Evolutionary conservation across 1,140 invertebrate species (phyloP), one percentile per base, ranked within the genome.

Genomic region (Bombus turneri): DNA sequence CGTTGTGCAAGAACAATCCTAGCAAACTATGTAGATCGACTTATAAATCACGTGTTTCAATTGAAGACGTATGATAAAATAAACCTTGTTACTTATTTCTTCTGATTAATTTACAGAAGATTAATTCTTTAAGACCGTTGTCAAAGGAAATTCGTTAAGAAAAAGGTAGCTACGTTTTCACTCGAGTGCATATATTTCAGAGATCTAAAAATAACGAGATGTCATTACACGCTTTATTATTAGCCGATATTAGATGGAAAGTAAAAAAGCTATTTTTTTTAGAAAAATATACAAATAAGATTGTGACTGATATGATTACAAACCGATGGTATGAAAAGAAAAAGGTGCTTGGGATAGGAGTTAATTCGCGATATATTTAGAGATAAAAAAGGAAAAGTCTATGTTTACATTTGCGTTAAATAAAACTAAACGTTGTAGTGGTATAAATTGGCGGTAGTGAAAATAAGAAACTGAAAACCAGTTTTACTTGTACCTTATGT

Each of bases 391-490:
- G 31, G n/a, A 31, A 34, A 18, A 66, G 2, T 31, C 6, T 31
- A 1, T 66, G 31, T 34, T 66, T 66, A 31, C 13, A 31, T 31
- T 15, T 34, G n/a, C 64, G 64, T 34, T 47, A n/a, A 47, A 31
- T 31, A 34, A 74, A 47, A 31, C n/a, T 47, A 74, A 43, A 47
- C 72, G 13, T n/a, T 18, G 9, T 22, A 62, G 9, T 13, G 25
- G 9, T 28, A 59, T 59, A 59, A 73, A 73, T 47, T 74, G 72
- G 41, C 72, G 13, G 41, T 12, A 47, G 72, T 31, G 72, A 74
- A 74, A 74, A 74, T 34, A 41, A 31, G 41, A 41, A 41, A 25
- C 22, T 31, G 34, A 47, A 74, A 74, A 74, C 41, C 72, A 74
- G 72, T 74, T 47, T 74, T n/a, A 31, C 39, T 43, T 47, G 41